Evolutionary conservation across 2,797 vertebrate genomes (phyloP).

Genomic region (Propithecus perrieri): DNA sequence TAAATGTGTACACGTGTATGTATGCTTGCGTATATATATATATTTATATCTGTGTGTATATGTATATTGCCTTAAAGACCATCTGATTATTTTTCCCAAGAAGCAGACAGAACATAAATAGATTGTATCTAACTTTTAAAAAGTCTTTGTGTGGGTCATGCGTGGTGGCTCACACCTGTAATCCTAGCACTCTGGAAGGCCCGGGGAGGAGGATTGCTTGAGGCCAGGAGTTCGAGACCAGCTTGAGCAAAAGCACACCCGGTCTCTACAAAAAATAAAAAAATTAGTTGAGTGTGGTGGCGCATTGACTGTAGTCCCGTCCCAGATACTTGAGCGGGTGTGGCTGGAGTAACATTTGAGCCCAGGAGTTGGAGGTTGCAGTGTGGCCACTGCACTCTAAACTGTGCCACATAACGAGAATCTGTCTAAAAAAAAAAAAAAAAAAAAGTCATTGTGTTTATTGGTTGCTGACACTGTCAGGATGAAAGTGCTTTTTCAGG

Average conservation of each 20-base stretch:
- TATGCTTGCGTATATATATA: fast-evolving
- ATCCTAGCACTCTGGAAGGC: background rate
- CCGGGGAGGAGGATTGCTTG: background rate
- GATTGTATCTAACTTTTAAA: background rate
- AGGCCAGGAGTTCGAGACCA: background rate
- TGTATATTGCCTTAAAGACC: background rate
- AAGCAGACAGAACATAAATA: background rate
- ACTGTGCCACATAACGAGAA: background rate
- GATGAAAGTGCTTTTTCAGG: background rate
- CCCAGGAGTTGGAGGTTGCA: background rate
- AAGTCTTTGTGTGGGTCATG: background rate
- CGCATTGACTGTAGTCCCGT: background rate
- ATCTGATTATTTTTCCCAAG: background rate
- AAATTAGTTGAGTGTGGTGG: background rate
- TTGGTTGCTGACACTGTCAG: too few relatives aligned
- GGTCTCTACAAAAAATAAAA: background rate
- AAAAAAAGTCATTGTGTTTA: background rate
- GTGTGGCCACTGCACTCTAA: background rate
- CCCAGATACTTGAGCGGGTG: too few relatives aligned
- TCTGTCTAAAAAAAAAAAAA: background rate
- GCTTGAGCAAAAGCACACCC: background rate
- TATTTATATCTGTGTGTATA: fast-evolving
- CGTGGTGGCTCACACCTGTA: background rate
- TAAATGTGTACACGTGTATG: background rate
- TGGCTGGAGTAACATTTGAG: background rate